Conservation (phyloP, 2,113 vertebrate genomes). For the Notiomystis cincta region DNA sequence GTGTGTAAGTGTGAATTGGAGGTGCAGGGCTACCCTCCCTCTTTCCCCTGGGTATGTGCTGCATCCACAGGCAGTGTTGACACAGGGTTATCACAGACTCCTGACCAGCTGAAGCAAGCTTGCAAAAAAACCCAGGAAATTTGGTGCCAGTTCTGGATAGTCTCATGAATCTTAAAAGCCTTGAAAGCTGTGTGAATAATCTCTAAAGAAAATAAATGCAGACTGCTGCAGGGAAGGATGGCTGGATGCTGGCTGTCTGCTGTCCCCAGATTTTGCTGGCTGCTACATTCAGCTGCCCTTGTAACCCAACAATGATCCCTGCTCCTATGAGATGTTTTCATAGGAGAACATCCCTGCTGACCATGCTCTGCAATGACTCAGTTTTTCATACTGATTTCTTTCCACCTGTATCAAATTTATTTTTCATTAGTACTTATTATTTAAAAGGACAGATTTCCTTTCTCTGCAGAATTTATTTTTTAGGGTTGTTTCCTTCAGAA, state of each 20-base stretch:
- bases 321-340: neutral
- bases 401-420: neutral
- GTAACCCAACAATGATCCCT: neutral
- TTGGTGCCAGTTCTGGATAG: neutral
- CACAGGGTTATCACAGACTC: neutral
- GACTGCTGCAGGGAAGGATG: neutral
- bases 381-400: neutral
- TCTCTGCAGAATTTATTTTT: neutral
- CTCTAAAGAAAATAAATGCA: neutral
- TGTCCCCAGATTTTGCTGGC: neutral
- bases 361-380: neutral
- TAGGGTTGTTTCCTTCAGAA: neutral
- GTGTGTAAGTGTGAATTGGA: neutral
- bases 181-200: neutral
- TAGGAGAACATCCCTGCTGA: neutral
- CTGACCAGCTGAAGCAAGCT: neutral
- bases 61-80: rapidly evolving
- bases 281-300: neutral
- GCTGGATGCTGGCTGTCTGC: neutral
- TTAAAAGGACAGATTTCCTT: neutral
- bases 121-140: neutral
- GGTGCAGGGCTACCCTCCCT: neutral
- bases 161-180: neutral
- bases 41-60: neutral
- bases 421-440: neutral